Evolutionary conservation across 2,888 invertebrate genomes (phyloP).

Genomic region (Cephus rjabovi): DNA sequence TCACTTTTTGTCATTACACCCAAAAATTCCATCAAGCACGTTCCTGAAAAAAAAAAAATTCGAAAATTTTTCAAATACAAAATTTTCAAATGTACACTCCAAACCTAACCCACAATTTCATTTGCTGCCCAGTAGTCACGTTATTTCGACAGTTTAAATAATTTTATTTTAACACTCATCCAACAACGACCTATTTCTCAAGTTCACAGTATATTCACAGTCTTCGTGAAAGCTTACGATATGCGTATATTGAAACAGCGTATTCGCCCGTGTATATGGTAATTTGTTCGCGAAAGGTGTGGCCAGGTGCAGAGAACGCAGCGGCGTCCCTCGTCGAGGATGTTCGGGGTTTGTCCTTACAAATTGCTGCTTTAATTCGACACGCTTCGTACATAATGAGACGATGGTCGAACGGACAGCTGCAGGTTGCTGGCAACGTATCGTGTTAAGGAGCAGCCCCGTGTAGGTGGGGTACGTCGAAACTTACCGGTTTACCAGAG

Average conservation of each 20-base stretch:
- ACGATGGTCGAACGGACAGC: conserved; percentile 16
- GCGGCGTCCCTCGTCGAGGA: conserved; percentile 15
- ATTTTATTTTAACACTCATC: not conserved
- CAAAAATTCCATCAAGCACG: not conserved
- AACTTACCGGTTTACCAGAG: not conserved
- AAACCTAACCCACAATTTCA: not conserved
- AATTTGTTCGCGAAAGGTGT: conserved; percentile 46
- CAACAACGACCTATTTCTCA: not conserved
- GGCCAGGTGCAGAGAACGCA: conserved; percentile 35
- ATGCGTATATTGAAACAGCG: not conserved
- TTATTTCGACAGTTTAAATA: not conserved
- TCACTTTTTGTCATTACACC: not conserved
- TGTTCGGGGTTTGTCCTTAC: conserved; percentile 37
- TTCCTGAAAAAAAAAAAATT: not conserved
- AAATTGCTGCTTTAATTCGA: conserved; percentile 49
- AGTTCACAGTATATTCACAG: not conserved
- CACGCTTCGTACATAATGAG: conserved; percentile 37
- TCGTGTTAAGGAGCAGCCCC: not conserved
- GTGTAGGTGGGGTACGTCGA: not conserved
- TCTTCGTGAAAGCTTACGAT: not conserved
- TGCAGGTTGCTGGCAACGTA: not conserved
- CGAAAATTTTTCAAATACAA: too few species aligned
- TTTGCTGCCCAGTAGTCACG: not conserved
- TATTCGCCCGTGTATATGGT: conserved; percentile 33
- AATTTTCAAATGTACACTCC: not conserved